A percentile compares a stretch with the other conserved stretches of the same genome.
These are phyloP conservation scores for Geotrypetes seraphini DNA, from an alignment of 2,797 vertebrate species.

Conservation along the genomic window DNA sequence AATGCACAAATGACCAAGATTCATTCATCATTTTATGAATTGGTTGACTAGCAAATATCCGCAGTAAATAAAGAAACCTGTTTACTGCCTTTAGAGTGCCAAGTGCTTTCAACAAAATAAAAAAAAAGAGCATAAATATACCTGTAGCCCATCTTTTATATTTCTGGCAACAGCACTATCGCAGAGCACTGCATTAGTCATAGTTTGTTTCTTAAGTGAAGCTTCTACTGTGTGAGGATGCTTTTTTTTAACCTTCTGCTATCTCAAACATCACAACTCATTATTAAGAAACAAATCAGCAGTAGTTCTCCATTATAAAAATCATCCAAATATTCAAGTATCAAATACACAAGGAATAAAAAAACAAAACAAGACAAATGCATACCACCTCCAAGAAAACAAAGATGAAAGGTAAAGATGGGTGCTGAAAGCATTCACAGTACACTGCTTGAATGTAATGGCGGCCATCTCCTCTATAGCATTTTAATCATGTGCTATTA, in stretches of 20 bases:
- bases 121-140: background rate
- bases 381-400: conserved; percentile 4
- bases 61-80: conserved; percentile 4
- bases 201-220: conserved; percentile 1
- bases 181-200: background rate
- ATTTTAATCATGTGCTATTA: conserved; percentile 58
- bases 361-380: conserved; percentile 1
- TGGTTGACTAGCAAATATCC: conserved; percentile 9
- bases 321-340: background rate
- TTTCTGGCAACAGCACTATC: background rate
- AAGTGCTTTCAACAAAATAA: background rate
- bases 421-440: conserved; percentile 5
- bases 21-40: conserved; percentile 3
- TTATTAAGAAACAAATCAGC: background rate
- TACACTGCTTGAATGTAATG: conserved; percentile 36
- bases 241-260: background rate
- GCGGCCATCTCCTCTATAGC: conserved; percentile 31
- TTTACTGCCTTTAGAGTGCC: conserved; percentile 7
- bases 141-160: background rate
- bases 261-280: background rate
- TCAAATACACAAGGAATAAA: background rate
- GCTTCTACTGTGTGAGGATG: too few relatives aligned
- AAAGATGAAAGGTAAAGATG: conserved; percentile 8
- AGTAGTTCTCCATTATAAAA: background rate
- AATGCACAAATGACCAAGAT: conserved; percentile 3